These are phyloP conservation scores for Pharmacophagus antenor DNA, from an alignment of 2,888 invertebrate genomes.

Conservation along the genomic window DNA sequence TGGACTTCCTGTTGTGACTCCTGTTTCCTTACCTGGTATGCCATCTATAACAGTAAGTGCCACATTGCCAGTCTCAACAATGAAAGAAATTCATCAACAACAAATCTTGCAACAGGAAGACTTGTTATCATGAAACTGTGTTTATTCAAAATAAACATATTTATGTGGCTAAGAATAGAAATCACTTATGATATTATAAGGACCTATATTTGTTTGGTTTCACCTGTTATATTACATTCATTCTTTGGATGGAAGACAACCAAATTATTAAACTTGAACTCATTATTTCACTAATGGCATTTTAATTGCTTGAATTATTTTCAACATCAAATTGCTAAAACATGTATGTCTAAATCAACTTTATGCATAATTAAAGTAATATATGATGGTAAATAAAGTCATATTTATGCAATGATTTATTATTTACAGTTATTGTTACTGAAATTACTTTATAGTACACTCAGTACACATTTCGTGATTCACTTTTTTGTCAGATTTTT, in stretches of 20 bases:
- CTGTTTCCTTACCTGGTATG: constrained; percentile 88
- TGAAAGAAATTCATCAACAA: constrained; percentile 78
- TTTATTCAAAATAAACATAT: constrained; percentile 28
- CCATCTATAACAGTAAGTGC: constrained; percentile 90
- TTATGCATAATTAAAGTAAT: constrained; percentile 20
- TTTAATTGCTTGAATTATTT: constrained; percentile 21
- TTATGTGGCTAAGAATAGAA: constrained; percentile 47
- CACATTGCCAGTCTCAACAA: constrained; percentile 82
- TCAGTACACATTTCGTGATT: no score
- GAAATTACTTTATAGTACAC: no score
- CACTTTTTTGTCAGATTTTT: no score
- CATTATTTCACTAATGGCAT: constrained; percentile 26
- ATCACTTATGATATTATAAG: constrained; percentile 42
- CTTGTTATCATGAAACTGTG: constrained; percentile 62
- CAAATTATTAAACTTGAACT: constrained; percentile 45
- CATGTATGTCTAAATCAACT: constrained; percentile 26
- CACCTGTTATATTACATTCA: constrained; percentile 21
- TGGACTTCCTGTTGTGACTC: constrained; percentile 82
- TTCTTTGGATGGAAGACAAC: constrained; percentile 31
- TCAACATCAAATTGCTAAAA: constrained; percentile 12
- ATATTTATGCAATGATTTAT: constrained; percentile 7
- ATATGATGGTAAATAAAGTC: constrained; percentile 24
- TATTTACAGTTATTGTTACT: constrained; percentile 16
- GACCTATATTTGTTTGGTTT: constrained; percentile 44
- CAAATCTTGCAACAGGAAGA: constrained; percentile 69